Evolutionary conservation across 2,888 invertebrate genomes (phyloP).

Genomic region (Podabrus alpinus): DNA sequence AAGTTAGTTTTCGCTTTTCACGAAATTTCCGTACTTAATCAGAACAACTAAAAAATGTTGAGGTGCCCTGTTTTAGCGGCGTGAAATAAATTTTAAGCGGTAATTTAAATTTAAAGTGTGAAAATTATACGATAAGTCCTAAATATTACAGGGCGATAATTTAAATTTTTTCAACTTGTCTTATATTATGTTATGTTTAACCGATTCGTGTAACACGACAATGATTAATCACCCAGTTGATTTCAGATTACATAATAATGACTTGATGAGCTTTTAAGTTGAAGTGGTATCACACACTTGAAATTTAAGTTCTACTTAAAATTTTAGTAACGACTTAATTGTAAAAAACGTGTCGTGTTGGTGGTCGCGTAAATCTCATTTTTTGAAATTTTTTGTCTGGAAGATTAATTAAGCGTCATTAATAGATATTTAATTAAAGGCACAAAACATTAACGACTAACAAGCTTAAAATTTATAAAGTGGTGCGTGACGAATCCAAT

Average conservation of each 20-base stretch:
- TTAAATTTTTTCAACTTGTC: not conserved
- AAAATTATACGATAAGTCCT: not conserved
- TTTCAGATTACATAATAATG: not conserved
- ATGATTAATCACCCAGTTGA: not conserved
- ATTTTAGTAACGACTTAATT: not conserved
- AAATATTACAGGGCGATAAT: not conserved
- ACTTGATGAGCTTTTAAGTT: not conserved
- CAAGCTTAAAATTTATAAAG: slow-evolving; percentile 4
- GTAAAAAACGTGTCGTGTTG: not conserved
- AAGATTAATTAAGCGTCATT: not conserved
- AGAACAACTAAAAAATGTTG: not conserved
- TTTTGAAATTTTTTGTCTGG: not conserved
- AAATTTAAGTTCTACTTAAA: not conserved
- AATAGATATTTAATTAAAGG: not conserved
- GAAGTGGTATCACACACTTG: not conserved
- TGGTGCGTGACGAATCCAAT: not conserved
- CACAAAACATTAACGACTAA: not conserved
- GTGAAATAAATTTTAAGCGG: not conserved
- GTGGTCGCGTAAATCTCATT: not conserved
- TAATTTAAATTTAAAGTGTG: not conserved
- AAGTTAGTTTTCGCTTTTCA: slow-evolving; percentile 3
- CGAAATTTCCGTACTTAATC: not conserved
- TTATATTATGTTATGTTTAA: not conserved
- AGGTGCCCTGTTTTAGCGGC: not conserved
- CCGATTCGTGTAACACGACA: not conserved